A percentile compares a stretch with the other conserved stretches of the same genome.
These are phyloP conservation scores for human (Homo sapiens) DNA, from an alignment of 2,113 vertebrate genomes.

Conservation along the genomic window DNA sequence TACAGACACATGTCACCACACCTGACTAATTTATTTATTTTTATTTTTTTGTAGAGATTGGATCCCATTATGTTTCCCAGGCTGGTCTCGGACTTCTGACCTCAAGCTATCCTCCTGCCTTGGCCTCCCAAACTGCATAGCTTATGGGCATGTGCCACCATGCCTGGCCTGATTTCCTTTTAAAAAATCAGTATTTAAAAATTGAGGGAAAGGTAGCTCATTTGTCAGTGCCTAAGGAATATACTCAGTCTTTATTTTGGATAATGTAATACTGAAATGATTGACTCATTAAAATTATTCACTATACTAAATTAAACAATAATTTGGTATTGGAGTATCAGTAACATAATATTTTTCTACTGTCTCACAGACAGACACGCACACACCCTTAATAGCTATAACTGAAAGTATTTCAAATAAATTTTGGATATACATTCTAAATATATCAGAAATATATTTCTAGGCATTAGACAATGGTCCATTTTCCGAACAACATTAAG, in stretches of 20 bases:
- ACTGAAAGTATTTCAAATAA: neutral
- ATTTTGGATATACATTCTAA: constrained; percentile 34
- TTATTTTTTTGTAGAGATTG: no score
- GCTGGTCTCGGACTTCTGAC: no score
- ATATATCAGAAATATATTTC: neutral
- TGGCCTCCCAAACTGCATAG: no score
- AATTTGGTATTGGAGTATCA: neutral
- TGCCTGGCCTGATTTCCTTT: neutral
- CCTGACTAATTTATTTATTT: no score
- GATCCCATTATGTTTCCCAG: no score
- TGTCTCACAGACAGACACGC: neutral
- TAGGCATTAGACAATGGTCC: neutral
- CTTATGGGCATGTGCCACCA: no score
- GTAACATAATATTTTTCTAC: neutral
- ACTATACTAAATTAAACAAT: neutral
- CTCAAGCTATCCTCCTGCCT: no score
- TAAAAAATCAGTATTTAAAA: neutral
- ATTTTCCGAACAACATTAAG: neutral
- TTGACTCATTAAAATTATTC: neutral
- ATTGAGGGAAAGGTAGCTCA: no score
- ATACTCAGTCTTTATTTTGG: neutral
- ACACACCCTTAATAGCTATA: neutral
- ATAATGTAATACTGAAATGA: neutral
- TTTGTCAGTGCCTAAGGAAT: neutral
- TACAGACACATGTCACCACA: no score